These are phyloP conservation scores for Trichonephila clavata DNA, from an alignment of 1,140 invertebrate genomes.

Conservation along the genomic window DNA sequence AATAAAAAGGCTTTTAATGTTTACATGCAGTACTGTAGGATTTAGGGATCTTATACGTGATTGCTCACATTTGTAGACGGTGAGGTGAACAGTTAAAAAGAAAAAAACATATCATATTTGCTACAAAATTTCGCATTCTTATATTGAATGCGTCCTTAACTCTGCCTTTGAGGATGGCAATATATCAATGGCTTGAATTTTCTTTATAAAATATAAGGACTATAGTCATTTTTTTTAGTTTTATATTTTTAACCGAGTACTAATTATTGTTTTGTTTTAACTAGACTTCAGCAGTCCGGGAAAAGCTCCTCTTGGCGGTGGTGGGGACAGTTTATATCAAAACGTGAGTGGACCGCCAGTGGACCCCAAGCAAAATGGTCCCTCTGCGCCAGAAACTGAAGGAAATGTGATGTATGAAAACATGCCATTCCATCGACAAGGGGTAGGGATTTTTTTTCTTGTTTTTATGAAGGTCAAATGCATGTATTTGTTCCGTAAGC, in stretches of 20 bases:
- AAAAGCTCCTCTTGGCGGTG: conserved; percentile 37
- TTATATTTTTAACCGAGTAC: not conserved
- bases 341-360: conserved; percentile 60
- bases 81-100: no score
- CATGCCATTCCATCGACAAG: conserved; percentile 77
- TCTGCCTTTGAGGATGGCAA: no score
- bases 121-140: no score
- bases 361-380: conserved; percentile 75
- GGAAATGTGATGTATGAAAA: conserved; percentile 76
- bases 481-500: not conserved
- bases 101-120: no score
- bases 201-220: no score
- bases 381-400: conserved; percentile 58
- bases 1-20: no score
- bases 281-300: conserved; percentile 64
- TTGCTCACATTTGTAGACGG: no score
- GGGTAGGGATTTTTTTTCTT: conserved; percentile 34
- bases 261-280: not conserved
- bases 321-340: conserved; percentile 73
- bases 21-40: no score
- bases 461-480: not conserved
- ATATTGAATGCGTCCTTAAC: no score
- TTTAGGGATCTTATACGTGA: no score
- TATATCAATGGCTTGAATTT: no score
- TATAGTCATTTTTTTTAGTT: no score